Percentiles rank a stretch among this genome's conserved stretches.
Evolutionary conservation across 23 tunicate species (phyloP).

Genomic region (Phallusia fumigata): DNA sequence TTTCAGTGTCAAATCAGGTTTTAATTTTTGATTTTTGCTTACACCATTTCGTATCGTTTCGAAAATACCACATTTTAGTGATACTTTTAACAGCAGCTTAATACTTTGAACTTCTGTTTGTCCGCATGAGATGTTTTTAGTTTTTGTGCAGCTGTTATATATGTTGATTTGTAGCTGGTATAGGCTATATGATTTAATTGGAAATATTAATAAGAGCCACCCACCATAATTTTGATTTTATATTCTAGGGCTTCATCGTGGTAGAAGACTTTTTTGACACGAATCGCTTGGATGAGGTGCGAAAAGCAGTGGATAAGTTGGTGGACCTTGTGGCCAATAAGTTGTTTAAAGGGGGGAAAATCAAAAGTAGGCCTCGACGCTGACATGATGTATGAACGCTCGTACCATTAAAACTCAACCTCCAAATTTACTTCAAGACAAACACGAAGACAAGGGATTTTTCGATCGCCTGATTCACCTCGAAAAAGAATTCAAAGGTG

Average conservation of each 20-base stretch:
- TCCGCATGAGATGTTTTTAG: too few species aligned
- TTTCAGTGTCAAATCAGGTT: too few species aligned
- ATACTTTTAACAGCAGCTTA: too few species aligned
- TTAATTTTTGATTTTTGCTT: too few species aligned
- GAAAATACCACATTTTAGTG: too few species aligned
- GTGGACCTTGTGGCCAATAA: constrained; percentile 61
- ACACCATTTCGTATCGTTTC: too few species aligned
- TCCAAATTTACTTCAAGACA: constrained; percentile 29
- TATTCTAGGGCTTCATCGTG: constrained; percentile 68
- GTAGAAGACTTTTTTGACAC: constrained; percentile 67
- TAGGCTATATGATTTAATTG: too few species aligned
- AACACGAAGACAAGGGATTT: constrained; percentile 85
- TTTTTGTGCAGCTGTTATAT: too few species aligned
- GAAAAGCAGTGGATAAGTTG: constrained; percentile 51
- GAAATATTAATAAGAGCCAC: too few species aligned
- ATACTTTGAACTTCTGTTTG: too few species aligned
- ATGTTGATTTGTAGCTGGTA: too few species aligned
- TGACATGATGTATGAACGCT: background rate
- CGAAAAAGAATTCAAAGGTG: constrained; percentile 79
- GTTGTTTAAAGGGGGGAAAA: constrained; percentile 69
- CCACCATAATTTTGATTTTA: background rate
- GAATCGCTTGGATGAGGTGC: constrained; percentile 46
- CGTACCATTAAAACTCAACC: too few species aligned
- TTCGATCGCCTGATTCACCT: constrained; percentile 59
- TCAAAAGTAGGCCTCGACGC: constrained; percentile 36